Evolutionary conservation across 2,888 invertebrate genomes (phyloP), one percentile per base, ranked within the genome.

Genomic region (Melanostoma scalare): DNA sequence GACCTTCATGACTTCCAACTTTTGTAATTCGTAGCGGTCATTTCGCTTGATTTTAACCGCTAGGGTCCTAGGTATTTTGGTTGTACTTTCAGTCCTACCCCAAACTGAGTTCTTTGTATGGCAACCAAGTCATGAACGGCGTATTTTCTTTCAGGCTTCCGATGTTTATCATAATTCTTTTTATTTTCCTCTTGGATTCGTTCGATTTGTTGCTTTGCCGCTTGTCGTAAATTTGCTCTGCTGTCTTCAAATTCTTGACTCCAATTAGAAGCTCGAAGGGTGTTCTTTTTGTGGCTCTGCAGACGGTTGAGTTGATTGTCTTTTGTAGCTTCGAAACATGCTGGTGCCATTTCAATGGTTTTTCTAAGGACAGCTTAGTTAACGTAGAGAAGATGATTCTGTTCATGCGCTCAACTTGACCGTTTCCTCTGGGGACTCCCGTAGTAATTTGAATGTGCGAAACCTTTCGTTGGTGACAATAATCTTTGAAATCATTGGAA

Each of bases 321-420:
- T 20, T 8, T 20, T 71, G 71, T 4, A 71, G 82, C 20, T 20
- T 74, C 40, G 78, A 31, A 30, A 38, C 5, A 50, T 69, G 60
- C 72, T 10, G 81, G 20, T 10, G 10, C 48, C 48, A 50, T 50
- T 50, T 50, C 3, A 4, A 6, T 20, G 20, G 48, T 4, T 85
- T 86, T 63, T 87, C 48, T 36, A 91, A 48, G 68, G 90, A 20
- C 20, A 20, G 20, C 20, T 20, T 90, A 2, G 89, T 87, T 4
- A 90, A 42, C 5, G 89, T 72, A 0, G 89, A 80, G 67, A 89
- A 87, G 4, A 90, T 86, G 4, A 85, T 87, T 10, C 86, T 65
- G 71, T 90, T 88, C 0, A 88, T 75, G 6, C 88, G 78, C 53
- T 90, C 88, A 0, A 87, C 88, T 71, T 90, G 89, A 0, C 89